Percentiles rank a stretch among this genome's conserved stretches.
phyloP scores from a whole-genome alignment of 2,113 vertebrate species.

The Plecotus auritus region DNA sequence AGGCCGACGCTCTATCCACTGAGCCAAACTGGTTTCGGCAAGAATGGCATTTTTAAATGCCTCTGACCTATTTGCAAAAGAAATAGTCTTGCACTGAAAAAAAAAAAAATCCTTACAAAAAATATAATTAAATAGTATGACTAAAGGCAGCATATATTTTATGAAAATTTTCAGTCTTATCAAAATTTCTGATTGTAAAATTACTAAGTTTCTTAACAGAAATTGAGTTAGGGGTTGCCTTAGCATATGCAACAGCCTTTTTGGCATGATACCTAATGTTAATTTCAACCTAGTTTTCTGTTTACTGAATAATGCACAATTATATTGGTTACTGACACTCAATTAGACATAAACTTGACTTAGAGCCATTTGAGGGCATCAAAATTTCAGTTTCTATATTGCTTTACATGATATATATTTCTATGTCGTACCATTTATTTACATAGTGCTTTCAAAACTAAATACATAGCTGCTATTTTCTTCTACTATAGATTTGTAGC shows the following conservation, averaged over 20 bases:
- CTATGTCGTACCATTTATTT: not conserved
- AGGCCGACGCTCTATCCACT: no score
- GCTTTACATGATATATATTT: not conserved
- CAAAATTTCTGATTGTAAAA: not conserved
- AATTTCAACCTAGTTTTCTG: not conserved
- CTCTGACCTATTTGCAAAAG: not conserved
- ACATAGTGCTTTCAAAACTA: slow-evolving; percentile 8
- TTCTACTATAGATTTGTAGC: not conserved
- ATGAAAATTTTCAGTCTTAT: not conserved
- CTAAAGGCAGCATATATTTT: not conserved
- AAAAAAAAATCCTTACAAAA: not conserved
- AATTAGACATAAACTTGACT: slow-evolving; percentile 1
- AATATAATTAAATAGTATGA: not conserved
- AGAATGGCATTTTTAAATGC: not conserved
- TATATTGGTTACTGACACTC: not conserved
- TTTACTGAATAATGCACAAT: slow-evolving; percentile 6
- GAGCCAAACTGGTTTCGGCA: no score
- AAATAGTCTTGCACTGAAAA: not conserved
- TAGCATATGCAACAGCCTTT: not conserved
- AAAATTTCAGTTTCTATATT: not conserved
- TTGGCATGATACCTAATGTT: not conserved
- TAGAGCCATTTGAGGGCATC: not conserved
- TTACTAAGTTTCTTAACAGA: not conserved
- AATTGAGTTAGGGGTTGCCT: not conserved
- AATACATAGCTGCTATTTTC: not conserved